These are phyloP conservation scores for Sternarchorhynchus goeldii DNA, from an alignment of 2,797 vertebrate genomes.

Conservation along the genomic window DNA sequence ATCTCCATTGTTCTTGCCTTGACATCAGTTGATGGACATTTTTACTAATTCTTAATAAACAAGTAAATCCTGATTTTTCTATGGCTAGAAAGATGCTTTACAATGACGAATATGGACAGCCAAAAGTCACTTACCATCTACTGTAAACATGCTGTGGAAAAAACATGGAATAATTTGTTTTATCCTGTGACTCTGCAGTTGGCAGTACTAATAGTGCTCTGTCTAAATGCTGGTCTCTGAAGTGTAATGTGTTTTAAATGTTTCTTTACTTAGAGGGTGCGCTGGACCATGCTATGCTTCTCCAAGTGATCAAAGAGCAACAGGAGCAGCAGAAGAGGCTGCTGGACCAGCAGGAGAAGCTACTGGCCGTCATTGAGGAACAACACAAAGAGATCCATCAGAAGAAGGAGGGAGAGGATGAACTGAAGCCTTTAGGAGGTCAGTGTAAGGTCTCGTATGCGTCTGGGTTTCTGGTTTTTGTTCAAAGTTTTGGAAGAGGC, in stretches of 20 bases:
- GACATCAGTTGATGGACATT: background rate
- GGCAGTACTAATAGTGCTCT: background rate
- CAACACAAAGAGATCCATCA: slow-evolving; percentile 98
- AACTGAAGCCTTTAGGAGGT: slow-evolving; percentile 43
- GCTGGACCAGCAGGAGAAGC: slow-evolving; percentile 94
- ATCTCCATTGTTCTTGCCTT: too few species aligned
- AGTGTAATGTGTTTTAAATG: background rate
- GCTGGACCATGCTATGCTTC: slow-evolving; percentile 86
- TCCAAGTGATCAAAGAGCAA: slow-evolving; percentile 95
- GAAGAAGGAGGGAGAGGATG: slow-evolving; percentile 78
- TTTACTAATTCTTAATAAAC: background rate
- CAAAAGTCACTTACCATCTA: background rate
- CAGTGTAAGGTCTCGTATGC: slow-evolving; percentile 8
- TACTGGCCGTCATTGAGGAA: slow-evolving; percentile 92
- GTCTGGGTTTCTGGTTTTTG: too few species aligned
- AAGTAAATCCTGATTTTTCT: background rate
- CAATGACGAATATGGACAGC: background rate
- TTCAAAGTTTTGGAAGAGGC: too few species aligned
- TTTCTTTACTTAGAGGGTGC: slow-evolving; percentile 77
- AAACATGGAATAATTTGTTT: background rate
- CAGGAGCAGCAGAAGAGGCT: slow-evolving; percentile 95
- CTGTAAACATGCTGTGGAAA: background rate
- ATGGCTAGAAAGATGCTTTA: background rate
- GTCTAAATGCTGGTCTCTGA: background rate
- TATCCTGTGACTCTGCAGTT: background rate